Conservation (phyloP, 2,113 vertebrate genomes). For the Planiliza haematocheilus region DNA sequence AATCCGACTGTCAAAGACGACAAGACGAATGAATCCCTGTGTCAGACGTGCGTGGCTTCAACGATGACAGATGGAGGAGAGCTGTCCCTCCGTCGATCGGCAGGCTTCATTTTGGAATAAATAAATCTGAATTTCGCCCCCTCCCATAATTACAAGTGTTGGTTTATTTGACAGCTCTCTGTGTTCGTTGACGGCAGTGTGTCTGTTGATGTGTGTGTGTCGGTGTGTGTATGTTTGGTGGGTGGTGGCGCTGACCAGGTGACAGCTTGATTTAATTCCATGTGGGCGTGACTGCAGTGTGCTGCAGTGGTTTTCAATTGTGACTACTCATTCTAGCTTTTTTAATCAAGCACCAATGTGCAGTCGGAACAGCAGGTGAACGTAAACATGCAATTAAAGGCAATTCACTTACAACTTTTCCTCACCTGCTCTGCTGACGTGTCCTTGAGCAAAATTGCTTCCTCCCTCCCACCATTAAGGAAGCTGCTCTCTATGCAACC, state of each 20-base stretch:
- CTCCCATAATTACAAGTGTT: conserved; percentile 93
- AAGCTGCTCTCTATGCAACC: conserved; percentile 8
- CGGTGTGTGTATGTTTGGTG: conserved; percentile 48
- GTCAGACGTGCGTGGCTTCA: conserved; percentile 94
- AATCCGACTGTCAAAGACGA: conserved; percentile 99
- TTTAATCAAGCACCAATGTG: conserved; percentile 40
- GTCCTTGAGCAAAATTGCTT: conserved; percentile 20
- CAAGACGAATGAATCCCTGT: conserved; percentile 98
- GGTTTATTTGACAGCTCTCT: conserved; percentile 93
- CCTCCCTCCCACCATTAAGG: background rate
- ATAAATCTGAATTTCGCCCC: conserved; percentile 97
- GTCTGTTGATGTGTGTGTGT: conserved; percentile 76
- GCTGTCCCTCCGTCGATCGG: conserved; percentile 97
- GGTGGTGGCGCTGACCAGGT: conserved; percentile 73
- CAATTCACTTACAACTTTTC: conserved; percentile 27
- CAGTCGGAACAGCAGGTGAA: conserved; percentile 51
- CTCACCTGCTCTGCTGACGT: conserved; percentile 21
- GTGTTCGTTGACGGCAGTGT: conserved; percentile 88
- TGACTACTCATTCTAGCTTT: conserved; percentile 35
- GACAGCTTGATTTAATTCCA: conserved; percentile 87
- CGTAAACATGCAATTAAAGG: conserved; percentile 55
- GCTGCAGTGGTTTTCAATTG: conserved; percentile 41
- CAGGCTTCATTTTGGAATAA: conserved; percentile 98
- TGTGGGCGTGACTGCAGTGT: conserved; percentile 81
- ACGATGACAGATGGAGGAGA: conserved; percentile 99